phyloP scores from a whole-genome alignment of 2,113 vertebrate genomes.

The Pithys albifrons region DNA sequence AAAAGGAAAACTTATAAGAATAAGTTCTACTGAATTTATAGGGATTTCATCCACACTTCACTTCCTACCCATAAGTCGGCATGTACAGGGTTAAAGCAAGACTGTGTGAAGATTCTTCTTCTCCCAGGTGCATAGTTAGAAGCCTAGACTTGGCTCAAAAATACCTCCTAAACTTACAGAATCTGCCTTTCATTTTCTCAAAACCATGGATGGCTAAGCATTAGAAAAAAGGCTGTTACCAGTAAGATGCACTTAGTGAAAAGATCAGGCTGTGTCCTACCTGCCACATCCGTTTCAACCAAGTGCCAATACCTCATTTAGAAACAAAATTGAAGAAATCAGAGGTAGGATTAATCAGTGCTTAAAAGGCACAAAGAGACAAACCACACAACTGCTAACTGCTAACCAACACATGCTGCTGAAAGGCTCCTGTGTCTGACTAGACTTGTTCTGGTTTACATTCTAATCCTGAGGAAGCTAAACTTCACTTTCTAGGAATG shows the following conservation, averaged over 20 bases:
- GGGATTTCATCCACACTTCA: background rate
- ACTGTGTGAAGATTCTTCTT: background rate
- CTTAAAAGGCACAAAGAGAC: background rate
- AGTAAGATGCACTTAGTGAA: background rate
- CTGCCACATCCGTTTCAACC: background rate
- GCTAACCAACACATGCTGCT: background rate
- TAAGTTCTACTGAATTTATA: background rate
- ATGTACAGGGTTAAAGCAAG: conserved; percentile 13
- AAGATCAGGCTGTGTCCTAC: background rate
- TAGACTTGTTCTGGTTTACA: conserved; percentile 24
- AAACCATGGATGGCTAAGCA: background rate
- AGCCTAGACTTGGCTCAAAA: background rate
- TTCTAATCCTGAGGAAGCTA: conserved; percentile 23
- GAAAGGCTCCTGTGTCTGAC: conserved; percentile 29
- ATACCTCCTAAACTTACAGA: background rate
- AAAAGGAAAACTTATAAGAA: background rate
- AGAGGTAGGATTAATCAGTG: background rate
- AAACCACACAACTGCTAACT: background rate
- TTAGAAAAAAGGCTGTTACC: background rate
- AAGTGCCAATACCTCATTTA: background rate
- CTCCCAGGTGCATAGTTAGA: background rate
- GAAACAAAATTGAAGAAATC: background rate
- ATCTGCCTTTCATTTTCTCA: background rate
- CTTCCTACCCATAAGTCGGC: background rate
- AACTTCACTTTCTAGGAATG: conserved; percentile 57